phyloP scores from a whole-genome alignment of 2,888 invertebrate genomes.

The Epirrhoe alternata region DNA sequence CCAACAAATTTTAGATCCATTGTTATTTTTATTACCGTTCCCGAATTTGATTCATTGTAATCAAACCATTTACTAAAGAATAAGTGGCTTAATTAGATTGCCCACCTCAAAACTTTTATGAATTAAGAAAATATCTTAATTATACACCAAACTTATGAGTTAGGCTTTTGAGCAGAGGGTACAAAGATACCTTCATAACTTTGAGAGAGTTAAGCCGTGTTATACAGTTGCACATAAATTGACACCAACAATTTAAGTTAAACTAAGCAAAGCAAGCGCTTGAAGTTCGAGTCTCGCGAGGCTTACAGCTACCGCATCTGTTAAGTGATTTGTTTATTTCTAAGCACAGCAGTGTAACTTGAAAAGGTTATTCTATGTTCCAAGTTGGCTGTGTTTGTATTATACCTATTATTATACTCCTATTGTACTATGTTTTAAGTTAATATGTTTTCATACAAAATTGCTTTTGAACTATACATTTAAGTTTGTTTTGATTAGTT shows the following conservation, averaged over 20 bases:
- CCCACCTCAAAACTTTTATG: slow-evolving; percentile 1
- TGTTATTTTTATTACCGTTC: slow-evolving; percentile 25
- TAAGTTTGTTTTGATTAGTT: too few species aligned
- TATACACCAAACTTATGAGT: slow-evolving; percentile 15
- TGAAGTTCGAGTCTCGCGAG: slow-evolving; percentile 37
- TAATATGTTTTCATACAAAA: background rate
- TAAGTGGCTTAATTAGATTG: background rate
- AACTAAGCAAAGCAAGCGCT: slow-evolving; percentile 41
- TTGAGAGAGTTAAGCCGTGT: slow-evolving; percentile 31
- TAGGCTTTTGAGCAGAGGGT: slow-evolving; percentile 23
- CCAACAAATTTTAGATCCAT: slow-evolving; percentile 34
- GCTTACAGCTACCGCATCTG: slow-evolving; percentile 32
- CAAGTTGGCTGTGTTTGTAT: background rate
- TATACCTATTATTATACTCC: too few species aligned
- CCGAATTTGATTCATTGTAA: slow-evolving; percentile 12
- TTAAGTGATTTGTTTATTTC: slow-evolving; percentile 43
- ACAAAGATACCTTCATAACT: slow-evolving; percentile 33
- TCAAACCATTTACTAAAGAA: background rate
- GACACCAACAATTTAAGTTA: slow-evolving; percentile 48
- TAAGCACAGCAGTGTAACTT: slow-evolving; percentile 24
- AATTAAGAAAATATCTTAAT: background rate
- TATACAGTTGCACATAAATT: slow-evolving; percentile 44
- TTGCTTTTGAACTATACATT: too few species aligned
- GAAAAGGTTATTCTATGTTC: slow-evolving; percentile 5
- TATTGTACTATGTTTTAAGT: too few species aligned